These are phyloP conservation scores for Aptenodytes patagonicus DNA, from an alignment of 2,113 vertebrate species.

Conservation along the genomic window DNA sequence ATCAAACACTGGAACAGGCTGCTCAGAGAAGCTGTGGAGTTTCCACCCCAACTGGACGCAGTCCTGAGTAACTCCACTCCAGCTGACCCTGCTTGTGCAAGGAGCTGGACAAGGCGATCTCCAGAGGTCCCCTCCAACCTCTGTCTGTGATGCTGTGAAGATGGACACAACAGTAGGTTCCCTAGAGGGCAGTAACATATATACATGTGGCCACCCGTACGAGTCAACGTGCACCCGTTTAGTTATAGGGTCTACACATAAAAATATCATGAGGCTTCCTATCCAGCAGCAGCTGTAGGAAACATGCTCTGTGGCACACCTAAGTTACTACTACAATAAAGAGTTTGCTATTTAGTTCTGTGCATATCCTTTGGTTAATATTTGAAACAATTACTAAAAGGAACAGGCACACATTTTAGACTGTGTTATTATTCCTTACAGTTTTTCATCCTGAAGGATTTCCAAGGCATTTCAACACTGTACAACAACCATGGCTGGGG, in stretches of 20 bases:
- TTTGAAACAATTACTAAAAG: background rate
- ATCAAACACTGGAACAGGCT: too few relatives aligned
- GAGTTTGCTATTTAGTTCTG: background rate
- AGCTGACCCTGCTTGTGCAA: background rate
- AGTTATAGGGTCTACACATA: background rate
- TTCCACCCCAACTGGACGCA: accelerated
- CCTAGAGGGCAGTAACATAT: accelerated
- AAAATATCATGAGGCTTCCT: background rate
- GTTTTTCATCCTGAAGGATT: background rate
- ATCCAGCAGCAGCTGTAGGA: background rate
- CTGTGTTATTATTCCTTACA: background rate
- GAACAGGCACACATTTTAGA: background rate
- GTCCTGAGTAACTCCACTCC: background rate
- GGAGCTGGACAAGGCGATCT: background rate
- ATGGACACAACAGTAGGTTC: background rate
- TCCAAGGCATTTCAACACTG: background rate
- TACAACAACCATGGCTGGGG: background rate
- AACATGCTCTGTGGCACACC: background rate
- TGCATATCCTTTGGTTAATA: background rate
- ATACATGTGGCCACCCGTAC: accelerated
- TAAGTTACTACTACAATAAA: background rate
- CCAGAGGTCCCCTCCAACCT: background rate
- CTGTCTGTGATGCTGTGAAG: background rate
- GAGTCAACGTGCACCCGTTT: accelerated
- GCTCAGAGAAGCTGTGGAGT: too few relatives aligned